A percentile compares a stretch with the other conserved stretches of the same genome.
phyloP scores from a whole-genome alignment of 1,140 invertebrate species.

The Diorhabda carinulata region DNA sequence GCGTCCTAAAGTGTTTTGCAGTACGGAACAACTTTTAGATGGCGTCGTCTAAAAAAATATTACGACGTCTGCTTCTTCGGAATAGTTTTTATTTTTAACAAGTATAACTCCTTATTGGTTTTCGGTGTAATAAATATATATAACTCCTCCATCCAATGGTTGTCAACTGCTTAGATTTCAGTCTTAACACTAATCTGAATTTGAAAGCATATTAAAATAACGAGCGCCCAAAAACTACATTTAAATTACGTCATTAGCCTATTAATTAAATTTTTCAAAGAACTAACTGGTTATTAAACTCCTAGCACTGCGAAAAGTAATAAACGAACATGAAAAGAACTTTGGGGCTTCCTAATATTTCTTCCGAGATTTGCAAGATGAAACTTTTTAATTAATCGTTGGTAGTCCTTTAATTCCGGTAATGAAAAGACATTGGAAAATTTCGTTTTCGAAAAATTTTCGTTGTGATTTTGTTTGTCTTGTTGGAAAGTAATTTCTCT shows the following conservation, averaged over 20 bases:
- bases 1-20: too few relatives aligned
- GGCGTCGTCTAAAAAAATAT: too few relatives aligned
- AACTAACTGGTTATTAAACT: slow-evolving; percentile 4
- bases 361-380: slow-evolving; percentile 5
- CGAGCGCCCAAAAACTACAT: neutral
- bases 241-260: neutral
- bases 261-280: neutral
- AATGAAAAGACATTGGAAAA: slow-evolving; percentile 14
- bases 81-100: too few relatives aligned
- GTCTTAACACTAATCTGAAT: neutral
- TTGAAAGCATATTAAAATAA: neutral
- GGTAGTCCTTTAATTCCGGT: slow-evolving; percentile 11
- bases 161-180: too few relatives aligned
- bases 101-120: too few relatives aligned
- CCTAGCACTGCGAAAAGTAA: slow-evolving; percentile 7
- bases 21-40: too few relatives aligned
- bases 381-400: slow-evolving; percentile 17
- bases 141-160: too few relatives aligned
- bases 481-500: neutral
- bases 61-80: too few relatives aligned
- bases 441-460: slow-evolving; percentile 9
- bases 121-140: too few relatives aligned
- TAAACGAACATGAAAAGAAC: slow-evolving; percentile 5
- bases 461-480: neutral
- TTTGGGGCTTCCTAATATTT: slow-evolving; percentile 5